These are phyloP conservation scores for Corythaixoides concolor DNA, from an alignment of 2,113 vertebrate species.

Conservation along the genomic window DNA sequence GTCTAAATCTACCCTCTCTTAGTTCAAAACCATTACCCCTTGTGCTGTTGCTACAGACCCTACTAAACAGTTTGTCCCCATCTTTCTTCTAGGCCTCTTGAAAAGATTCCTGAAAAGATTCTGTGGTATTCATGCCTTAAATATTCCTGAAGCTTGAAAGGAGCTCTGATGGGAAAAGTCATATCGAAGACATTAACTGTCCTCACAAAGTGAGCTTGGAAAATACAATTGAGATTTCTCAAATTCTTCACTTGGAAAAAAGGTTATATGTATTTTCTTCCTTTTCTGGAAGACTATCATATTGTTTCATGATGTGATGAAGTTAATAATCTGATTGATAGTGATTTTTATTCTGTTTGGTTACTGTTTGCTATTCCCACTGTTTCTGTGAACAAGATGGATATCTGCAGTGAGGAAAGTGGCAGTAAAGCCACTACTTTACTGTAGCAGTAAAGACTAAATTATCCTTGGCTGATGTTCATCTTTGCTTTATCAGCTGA, in stretches of 20 bases:
- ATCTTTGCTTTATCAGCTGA: not conserved
- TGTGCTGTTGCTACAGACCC: too few relatives aligned
- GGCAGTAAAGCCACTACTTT: too few relatives aligned
- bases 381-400: not conserved
- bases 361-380: not conserved
- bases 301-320: not conserved
- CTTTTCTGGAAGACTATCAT: not conserved
- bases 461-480: not conserved
- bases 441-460: not conserved
- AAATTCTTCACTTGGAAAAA: not conserved
- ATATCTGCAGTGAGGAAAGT: not conserved
- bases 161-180: not conserved
- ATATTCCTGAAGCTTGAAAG: slow-evolving; percentile 1
- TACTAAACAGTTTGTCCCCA: too few relatives aligned
- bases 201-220: not conserved
- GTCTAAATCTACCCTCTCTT: too few relatives aligned
- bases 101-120: not conserved
- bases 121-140: not conserved
- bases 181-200: not conserved
- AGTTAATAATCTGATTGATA: not conserved
- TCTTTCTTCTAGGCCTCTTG: too few relatives aligned
- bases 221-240: not conserved
- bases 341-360: not conserved
- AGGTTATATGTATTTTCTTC: not conserved
- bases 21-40: too few relatives aligned